Conservation (phyloP, 2,797 vertebrate species). For the Podarcis siculus region DNA sequence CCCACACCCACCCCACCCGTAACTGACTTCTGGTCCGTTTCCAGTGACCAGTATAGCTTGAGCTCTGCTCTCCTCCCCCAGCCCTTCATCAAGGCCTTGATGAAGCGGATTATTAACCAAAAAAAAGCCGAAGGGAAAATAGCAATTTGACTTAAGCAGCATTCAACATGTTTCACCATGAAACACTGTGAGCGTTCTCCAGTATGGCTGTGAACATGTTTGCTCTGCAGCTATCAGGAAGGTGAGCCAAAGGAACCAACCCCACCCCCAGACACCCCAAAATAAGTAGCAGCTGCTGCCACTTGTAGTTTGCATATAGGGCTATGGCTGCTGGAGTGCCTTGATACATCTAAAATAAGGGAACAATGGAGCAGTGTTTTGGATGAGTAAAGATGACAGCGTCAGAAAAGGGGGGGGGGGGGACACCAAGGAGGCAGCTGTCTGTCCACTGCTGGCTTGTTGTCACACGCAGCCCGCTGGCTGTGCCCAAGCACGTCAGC, state of each 20-base stretch:
- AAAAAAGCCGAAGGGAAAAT: neutral
- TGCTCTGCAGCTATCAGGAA: neutral
- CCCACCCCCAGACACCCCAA: neutral
- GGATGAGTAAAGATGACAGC: neutral
- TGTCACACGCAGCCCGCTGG: neutral
- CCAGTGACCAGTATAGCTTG: neutral
- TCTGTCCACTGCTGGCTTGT: neutral
- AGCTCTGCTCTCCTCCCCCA: neutral
- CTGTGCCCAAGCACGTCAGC: neutral
- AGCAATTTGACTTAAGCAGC: neutral
- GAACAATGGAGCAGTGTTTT: conserved; percentile 24
- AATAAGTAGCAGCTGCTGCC: neutral
- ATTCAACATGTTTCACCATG: neutral
- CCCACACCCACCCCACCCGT: neutral
- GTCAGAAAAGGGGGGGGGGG: neutral
- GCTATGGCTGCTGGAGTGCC: neutral
- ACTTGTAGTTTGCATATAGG: neutral
- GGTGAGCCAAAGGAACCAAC: neutral
- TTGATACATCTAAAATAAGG: neutral
- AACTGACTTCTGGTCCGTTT: neutral
- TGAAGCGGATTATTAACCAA: neutral
- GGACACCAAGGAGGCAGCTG: neutral
- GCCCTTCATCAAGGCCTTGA: neutral
- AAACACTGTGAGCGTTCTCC: neutral
- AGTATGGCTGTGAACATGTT: neutral